Evolutionary conservation across 1,140 invertebrate species (phyloP).

Genomic region (Rhynchophorus ferrugineus): DNA sequence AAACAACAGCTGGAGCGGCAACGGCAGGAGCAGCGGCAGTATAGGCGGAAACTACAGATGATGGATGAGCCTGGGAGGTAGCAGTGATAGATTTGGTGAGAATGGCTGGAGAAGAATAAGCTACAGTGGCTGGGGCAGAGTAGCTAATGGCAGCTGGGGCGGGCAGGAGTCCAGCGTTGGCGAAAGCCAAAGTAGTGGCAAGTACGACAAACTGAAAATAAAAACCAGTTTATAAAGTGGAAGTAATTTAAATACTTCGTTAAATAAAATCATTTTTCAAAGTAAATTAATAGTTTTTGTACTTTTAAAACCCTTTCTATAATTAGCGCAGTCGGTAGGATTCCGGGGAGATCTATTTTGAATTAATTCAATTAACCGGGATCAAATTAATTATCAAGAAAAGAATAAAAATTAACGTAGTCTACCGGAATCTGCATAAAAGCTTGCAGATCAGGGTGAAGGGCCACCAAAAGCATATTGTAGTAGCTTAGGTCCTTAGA

Average conservation of each 20-base stretch:
- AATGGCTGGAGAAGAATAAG: constrained; percentile 43
- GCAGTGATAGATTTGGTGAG: constrained; percentile 49
- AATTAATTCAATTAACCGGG: too few relatives aligned
- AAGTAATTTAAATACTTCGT: constrained; percentile 2
- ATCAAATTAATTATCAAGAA: too few relatives aligned
- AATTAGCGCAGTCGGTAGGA: too few relatives aligned
- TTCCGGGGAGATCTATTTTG: too few relatives aligned
- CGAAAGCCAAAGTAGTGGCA: constrained; percentile 31
- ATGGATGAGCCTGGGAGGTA: constrained; percentile 46
- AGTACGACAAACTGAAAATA: constrained; percentile 30
- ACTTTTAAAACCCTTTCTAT: too few relatives aligned
- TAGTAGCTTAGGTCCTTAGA: too few relatives aligned
- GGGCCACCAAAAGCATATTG: too few relatives aligned
- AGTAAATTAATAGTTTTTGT: not conserved
- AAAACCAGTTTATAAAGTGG: constrained; percentile 1
- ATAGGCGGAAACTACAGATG: constrained; percentile 32
- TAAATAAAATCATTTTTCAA: not conserved
- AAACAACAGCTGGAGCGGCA: too few relatives aligned
- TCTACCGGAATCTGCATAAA: too few relatives aligned
- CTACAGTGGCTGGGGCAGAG: constrained; percentile 22
- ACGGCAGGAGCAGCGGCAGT: too few relatives aligned
- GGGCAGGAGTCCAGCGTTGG: constrained; percentile 30
- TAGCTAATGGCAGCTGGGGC: constrained; percentile 17
- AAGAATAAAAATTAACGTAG: too few relatives aligned
- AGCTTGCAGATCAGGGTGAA: too few relatives aligned